Evolutionary conservation across 2,888 invertebrate species (phyloP).

Genomic region (Muschampia plurimacula): DNA sequence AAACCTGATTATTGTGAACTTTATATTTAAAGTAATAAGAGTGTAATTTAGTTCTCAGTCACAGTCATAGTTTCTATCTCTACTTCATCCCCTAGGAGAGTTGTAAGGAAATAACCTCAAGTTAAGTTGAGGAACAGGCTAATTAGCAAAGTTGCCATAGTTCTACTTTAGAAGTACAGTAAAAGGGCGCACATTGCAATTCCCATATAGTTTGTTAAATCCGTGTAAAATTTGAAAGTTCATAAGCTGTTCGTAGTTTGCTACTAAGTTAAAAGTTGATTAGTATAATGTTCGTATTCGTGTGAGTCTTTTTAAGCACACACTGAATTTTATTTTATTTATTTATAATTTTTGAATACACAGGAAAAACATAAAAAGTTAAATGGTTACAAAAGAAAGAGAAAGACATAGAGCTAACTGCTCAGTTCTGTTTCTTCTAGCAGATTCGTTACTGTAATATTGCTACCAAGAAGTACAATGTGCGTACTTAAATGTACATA

Average conservation of each 20-base stretch:
- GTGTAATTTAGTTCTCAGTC: slow-evolving; percentile 3
- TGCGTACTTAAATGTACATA: too few relatives aligned
- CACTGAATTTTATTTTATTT: too few relatives aligned
- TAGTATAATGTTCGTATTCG: background rate
- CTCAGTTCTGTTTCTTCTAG: too few relatives aligned
- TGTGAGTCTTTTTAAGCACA: too few relatives aligned
- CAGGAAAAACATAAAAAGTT: too few relatives aligned
- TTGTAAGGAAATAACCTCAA: slow-evolving; percentile 35
- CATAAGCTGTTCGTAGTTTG: background rate
- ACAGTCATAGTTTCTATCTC: slow-evolving; percentile 28
- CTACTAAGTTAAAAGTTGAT: slow-evolving; percentile 23
- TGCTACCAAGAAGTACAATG: too few relatives aligned
- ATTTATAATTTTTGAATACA: too few relatives aligned
- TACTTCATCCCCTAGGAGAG: slow-evolving; percentile 26
- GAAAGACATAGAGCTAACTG: too few relatives aligned
- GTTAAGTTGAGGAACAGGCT: slow-evolving; percentile 32
- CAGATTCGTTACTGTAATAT: too few relatives aligned
- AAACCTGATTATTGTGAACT: background rate
- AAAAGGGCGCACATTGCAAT: slow-evolving; percentile 22
- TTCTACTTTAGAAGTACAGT: slow-evolving; percentile 12
- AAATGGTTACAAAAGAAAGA: too few relatives aligned
- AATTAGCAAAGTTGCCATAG: slow-evolving; percentile 33
- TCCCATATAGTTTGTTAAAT: slow-evolving; percentile 7
- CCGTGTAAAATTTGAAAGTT: background rate
- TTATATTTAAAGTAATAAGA: background rate